Conservation (phyloP, 2,113 vertebrate genomes). For the Tyto alba region DNA sequence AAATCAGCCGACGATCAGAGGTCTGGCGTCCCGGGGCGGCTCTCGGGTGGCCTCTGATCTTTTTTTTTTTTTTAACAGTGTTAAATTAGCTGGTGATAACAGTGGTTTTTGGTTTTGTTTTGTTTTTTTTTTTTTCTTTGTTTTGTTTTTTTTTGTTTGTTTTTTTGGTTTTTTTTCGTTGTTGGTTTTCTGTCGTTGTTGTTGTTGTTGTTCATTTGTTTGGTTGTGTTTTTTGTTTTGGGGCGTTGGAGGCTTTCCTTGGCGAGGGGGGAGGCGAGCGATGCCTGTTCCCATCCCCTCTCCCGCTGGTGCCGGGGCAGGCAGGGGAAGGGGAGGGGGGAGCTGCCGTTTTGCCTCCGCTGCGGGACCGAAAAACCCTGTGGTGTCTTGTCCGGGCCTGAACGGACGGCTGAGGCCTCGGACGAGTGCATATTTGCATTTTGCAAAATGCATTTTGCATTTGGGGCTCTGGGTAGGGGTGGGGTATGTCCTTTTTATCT, state of each 20-base stretch:
- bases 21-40: not conserved
- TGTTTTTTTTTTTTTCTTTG: not conserved
- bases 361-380: not conserved
- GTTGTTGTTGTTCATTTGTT: not conserved
- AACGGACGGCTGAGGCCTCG: not conserved
- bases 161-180: too few relatives aligned
- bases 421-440: not conserved
- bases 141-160: not conserved
- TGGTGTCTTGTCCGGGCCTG: not conserved
- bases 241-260: not conserved
- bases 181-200: too few relatives aligned
- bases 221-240: not conserved
- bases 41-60: not conserved
- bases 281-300: not conserved
- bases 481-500: not conserved
- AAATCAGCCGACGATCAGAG: not conserved
- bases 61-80: constrained; percentile 22
- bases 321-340: not conserved
- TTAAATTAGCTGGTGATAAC: constrained; percentile 55
- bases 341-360: accelerated
- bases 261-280: accelerated
- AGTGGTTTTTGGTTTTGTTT: not conserved
- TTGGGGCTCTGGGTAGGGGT: not conserved
- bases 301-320: not conserved
- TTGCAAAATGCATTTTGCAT: not conserved